phyloP scores from a whole-genome alignment of 1,140 invertebrate genomes.

The Penaeus indicus region DNA sequence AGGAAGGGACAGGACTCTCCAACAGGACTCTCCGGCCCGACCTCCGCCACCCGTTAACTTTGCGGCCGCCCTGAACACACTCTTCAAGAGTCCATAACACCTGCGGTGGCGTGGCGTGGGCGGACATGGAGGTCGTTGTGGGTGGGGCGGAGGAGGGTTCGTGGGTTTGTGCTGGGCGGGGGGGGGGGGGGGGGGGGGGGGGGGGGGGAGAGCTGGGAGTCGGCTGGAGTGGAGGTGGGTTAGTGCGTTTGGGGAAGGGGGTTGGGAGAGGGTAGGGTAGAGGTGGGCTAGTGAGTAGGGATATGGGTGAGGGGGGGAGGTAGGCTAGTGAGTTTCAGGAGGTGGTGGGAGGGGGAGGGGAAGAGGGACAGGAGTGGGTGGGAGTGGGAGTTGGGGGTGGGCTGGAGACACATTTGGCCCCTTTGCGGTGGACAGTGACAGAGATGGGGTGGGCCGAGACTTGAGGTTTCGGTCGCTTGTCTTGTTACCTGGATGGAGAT shows the following conservation, averaged over 20 bases:
- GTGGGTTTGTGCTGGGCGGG: background rate
- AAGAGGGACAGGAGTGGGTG: constrained; percentile 6
- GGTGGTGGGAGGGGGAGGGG: constrained; percentile 12
- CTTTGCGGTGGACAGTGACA: constrained; percentile 46
- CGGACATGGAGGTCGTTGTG: no score
- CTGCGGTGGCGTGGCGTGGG: no score
- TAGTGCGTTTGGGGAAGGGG: background rate
- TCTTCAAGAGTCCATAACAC: no score
- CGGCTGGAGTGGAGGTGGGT: no score
- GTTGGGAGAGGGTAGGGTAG: constrained; percentile 17
- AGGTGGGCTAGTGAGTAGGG: constrained; percentile 2
- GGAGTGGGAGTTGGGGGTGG: constrained; percentile 16
- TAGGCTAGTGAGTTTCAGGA: background rate
- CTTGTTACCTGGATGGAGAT: background rate
- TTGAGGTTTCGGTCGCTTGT: background rate
- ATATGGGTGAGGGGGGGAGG: no score
- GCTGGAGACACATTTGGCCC: constrained; percentile 31
- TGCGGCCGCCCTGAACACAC: no score
- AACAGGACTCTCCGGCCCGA: no score
- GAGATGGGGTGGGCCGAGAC: constrained; percentile 6
- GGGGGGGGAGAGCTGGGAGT: background rate
- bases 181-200: constrained; percentile 19
- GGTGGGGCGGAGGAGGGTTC: no score
- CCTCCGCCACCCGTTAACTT: no score
- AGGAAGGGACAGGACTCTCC: no score